Conservation (phyloP, 1,140 invertebrate species). For the Araneus ventricosus region DNA sequence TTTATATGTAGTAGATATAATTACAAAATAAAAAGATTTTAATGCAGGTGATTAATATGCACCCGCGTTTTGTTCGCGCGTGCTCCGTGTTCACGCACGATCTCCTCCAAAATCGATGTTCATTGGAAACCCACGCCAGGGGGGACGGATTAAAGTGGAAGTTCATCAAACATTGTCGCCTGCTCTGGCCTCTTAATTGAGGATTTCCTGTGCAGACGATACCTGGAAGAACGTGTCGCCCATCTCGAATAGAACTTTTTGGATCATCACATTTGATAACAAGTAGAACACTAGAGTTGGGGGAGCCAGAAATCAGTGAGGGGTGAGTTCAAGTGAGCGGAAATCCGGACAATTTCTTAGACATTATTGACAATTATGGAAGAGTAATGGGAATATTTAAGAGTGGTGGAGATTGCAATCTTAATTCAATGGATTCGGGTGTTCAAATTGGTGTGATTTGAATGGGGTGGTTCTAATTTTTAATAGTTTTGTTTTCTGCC, state of each 20-base stretch:
- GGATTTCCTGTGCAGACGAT: conserved; percentile 50
- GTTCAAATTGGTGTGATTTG: background rate
- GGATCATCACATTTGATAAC: conserved; percentile 19
- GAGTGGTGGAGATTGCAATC: background rate
- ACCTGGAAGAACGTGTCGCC: conserved; percentile 37
- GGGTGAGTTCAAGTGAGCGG: background rate
- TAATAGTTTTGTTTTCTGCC: too few species aligned
- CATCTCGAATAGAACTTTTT: background rate
- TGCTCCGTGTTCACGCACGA: conserved; percentile 34
- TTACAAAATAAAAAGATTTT: background rate
- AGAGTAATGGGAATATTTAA: background rate
- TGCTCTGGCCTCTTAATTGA: conserved; percentile 36
- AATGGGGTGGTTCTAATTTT: background rate
- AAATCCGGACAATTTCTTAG: conserved; percentile 41
- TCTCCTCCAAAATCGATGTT: conserved; percentile 27
- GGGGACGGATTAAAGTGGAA: background rate
- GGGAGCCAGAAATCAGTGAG: background rate
- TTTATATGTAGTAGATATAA: background rate
- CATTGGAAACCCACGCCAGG: background rate
- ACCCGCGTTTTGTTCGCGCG: conserved; percentile 22
- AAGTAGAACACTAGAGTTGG: background rate
- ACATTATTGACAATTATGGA: conserved; percentile 21
- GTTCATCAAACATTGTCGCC: conserved; percentile 28
- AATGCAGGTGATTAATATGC: background rate
- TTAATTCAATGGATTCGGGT: background rate